Base-by-base conservation (phyloP, 2,797 vertebrate species). In the Phrynocephalus forsythii region DNA sequence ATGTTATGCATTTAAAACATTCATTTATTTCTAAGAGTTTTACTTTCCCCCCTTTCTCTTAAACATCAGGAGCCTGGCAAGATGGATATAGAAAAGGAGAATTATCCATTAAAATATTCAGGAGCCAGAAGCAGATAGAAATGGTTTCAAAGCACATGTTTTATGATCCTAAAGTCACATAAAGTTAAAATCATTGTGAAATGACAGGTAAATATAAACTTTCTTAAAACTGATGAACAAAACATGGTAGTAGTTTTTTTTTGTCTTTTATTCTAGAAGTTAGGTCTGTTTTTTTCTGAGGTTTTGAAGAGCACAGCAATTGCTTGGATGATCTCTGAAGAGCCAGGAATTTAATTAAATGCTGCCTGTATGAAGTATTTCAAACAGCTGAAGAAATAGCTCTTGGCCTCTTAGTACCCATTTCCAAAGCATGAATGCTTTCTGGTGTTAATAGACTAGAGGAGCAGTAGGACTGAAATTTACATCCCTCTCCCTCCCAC, bases 141-240 rank as follows among this genome's bases (percentile, higher is more conserved):
- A 72, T 66, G 44, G 33, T 50, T 88, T 63, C 5, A 26, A 28
- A 56, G 2, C 44, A n/a, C 48, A 24, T 44, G 18, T 67, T 75
- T 56, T 30, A 63, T 71, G 50, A 30, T 68, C 30, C 11, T 78
- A 30, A 78, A 69, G 78, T 69, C 38, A 76, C 56, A 86, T 72
- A 28, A 28, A 83, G 66, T 73, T 60, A 85, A 88, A 68, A 85
- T 52, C 56, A 30, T 56, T 84, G 88, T 82, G 82, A 88, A 94
- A 89, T 86, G 83, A 91, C 87, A 89, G 86, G 92, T 85, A 92
- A 94, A 95, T 96, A 95, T 95, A 94, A 95, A 94, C 94, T 95
- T 87, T 90, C 84, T 89, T 78, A 85, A 88, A 91, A 30, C 79
- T 72, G 30, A 76, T 88, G 91, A 94, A 90, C 0, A 92, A 79